Conservation (phyloP, 2,888 invertebrate species). For the Encarsia formosa region DNA sequence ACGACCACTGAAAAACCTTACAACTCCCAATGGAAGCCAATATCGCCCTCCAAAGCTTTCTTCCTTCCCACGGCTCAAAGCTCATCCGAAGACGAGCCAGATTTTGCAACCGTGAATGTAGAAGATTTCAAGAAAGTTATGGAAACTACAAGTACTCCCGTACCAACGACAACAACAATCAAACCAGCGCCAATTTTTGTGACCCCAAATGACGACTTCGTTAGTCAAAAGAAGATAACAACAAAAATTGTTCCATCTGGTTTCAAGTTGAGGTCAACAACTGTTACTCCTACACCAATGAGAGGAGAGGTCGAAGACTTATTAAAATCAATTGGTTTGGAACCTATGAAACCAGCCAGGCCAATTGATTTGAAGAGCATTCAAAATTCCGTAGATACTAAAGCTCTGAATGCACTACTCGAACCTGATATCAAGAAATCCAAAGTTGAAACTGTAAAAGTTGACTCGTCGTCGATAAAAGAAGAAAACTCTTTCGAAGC, state of each 20-base stretch:
- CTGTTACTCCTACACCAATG: constrained; percentile 31
- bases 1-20: background rate
- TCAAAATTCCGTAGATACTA: background rate
- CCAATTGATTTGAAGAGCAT: constrained; percentile 12
- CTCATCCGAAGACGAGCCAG: background rate
- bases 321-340: constrained; percentile 51
- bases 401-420: constrained; percentile 1
- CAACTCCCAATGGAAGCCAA: constrained; percentile 11
- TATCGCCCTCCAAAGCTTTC: constrained; percentile 2
- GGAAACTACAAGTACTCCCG: constrained; percentile 1
- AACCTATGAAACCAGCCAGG: constrained; percentile 29
- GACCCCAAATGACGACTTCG: constrained; percentile 10
- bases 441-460: constrained; percentile 17
- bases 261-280: constrained; percentile 21
- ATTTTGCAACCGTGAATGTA: constrained; percentile 1
- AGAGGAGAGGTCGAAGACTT: constrained; percentile 48
- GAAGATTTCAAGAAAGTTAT: constrained; percentile 17
- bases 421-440: background rate
- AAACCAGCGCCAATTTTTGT: constrained; percentile 20
- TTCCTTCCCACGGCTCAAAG: constrained; percentile 10
- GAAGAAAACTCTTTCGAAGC: constrained; percentile 39
- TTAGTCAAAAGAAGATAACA: constrained; percentile 1
- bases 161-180: background rate
- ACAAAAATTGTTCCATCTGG: constrained; percentile 5
- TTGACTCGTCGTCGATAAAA: constrained; percentile 29